Percentiles rank a stretch among this genome's conserved stretches.
These are phyloP conservation scores for Cyrtonyx montezumae DNA, from an alignment of 2,113 vertebrate species.

Conservation along the genomic window DNA sequence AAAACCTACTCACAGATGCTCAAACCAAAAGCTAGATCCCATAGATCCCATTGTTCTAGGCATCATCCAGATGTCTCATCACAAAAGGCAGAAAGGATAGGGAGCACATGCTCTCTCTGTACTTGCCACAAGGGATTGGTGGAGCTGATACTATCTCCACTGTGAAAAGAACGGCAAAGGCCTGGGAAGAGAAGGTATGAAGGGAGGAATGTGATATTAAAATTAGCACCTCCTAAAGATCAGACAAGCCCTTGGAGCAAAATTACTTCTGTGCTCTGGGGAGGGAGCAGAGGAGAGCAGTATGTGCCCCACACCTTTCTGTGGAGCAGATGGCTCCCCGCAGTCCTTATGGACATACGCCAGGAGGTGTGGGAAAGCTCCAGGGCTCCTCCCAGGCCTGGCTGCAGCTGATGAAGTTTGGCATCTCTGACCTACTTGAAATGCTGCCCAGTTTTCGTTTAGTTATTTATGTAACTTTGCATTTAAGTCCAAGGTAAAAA, in stretches of 20 bases:
- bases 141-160: background rate
- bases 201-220: background rate
- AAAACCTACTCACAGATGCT: background rate
- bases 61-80: background rate
- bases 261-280: background rate
- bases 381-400: background rate
- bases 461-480: background rate
- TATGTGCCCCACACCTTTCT: background rate
- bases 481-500: background rate
- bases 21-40: background rate
- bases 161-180: background rate
- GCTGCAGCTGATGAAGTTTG: background rate
- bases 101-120: fast-evolving
- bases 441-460: background rate
- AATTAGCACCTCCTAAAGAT: constrained; percentile 21
- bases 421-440: background rate
- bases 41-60: background rate
- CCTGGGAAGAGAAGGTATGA: background rate
- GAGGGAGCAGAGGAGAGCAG: background rate
- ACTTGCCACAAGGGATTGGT: fast-evolving
- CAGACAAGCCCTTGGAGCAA: background rate
- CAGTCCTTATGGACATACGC: background rate
- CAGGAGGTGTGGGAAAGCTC: background rate
- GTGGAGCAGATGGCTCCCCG: background rate
- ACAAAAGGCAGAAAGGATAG: fast-evolving